These are phyloP conservation scores for Sinella curviseta DNA, from an alignment of 1,140 invertebrate genomes.

Conservation along the genomic window DNA sequence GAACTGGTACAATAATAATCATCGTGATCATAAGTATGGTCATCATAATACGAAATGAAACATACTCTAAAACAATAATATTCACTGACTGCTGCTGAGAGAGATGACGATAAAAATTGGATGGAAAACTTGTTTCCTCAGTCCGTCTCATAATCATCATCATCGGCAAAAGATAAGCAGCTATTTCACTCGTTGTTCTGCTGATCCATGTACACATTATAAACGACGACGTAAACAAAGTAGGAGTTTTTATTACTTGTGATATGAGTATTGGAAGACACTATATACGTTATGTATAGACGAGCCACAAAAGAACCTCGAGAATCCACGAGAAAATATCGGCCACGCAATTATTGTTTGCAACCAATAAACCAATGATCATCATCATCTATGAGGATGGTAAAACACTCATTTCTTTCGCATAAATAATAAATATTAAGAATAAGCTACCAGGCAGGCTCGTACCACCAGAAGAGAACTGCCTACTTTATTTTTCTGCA, in stretches of 20 bases:
- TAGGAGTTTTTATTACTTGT: no score
- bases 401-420: constrained; percentile 14
- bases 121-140: constrained; percentile 5
- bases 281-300: no score
- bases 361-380: constrained; percentile 1
- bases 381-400: background rate
- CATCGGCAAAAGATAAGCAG: background rate
- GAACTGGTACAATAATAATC: constrained; percentile 24
- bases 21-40: background rate
- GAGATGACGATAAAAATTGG: constrained; percentile 8
- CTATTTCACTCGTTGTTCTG: background rate
- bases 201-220: no score
- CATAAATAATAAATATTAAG: constrained; percentile 21
- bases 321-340: no score
- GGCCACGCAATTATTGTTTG: background rate
- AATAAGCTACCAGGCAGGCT: background rate
- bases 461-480: background rate
- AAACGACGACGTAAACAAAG: no score
- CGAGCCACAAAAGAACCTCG: no score
- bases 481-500: background rate
- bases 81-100: background rate
- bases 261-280: no score
- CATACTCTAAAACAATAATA: background rate
- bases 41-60: background rate
- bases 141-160: background rate